These are phyloP conservation scores for Oeneis ivallda DNA, from an alignment of 2,888 invertebrate species.

Conservation along the genomic window DNA sequence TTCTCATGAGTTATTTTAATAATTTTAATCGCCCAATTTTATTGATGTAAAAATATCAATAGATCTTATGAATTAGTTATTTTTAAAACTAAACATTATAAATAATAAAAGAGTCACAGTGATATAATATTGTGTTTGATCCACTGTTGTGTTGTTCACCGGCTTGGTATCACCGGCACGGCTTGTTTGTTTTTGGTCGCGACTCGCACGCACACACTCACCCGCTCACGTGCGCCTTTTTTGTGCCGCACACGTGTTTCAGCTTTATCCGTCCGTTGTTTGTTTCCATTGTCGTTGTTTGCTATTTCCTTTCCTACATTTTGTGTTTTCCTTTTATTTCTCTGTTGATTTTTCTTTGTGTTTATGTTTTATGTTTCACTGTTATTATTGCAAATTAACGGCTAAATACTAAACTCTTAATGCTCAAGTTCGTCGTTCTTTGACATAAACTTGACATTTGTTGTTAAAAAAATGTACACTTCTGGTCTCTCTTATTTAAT, in stretches of 20 bases:
- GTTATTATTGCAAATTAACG: not conserved
- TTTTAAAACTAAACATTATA: no score
- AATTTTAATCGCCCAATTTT: no score
- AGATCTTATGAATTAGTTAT: no score
- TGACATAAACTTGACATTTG: no score
- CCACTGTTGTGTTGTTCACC: no score
- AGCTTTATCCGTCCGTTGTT: constrained; percentile 9
- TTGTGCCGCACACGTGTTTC: not conserved
- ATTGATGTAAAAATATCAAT: no score
- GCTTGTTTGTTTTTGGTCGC: not conserved
- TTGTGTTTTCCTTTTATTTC: not conserved
- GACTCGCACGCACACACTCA: not conserved
- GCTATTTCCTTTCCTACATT: not conserved
- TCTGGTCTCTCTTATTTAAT: no score
- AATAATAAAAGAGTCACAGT: no score
- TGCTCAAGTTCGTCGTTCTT: no score
- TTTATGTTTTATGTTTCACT: constrained; percentile 7
- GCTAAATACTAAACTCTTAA: no score
- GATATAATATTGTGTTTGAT: no score
- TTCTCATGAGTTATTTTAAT: not conserved
- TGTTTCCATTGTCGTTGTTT: constrained; percentile 5
- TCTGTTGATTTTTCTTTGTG: not conserved
- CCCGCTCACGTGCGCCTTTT: not conserved
- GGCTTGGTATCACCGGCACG: not conserved
- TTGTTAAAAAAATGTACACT: no score